Percentiles rank a stretch among this genome's conserved stretches.
phyloP scores from a whole-genome alignment of 2,888 invertebrate species.

The Cerastis leucographa region DNA sequence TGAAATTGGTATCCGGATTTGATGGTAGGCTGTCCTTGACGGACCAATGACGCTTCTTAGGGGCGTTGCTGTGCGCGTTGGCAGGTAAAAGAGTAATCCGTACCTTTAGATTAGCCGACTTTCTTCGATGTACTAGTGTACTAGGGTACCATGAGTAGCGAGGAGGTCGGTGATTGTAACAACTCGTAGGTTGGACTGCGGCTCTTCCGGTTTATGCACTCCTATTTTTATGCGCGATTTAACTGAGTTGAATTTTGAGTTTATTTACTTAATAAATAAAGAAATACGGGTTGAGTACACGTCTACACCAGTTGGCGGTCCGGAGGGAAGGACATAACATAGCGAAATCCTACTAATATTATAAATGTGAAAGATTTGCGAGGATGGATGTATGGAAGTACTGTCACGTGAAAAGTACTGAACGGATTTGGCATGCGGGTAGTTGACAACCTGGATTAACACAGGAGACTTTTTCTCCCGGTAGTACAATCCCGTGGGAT shows the following conservation, averaged over 20 bases:
- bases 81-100: neutral
- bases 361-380: too few species aligned
- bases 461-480: too few species aligned
- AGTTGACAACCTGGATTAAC: too few species aligned
- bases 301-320: conserved; percentile 15
- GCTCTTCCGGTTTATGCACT: neutral
- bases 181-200: neutral
- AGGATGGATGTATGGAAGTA: too few species aligned
- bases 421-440: too few species aligned
- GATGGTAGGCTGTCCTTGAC: too few species aligned
- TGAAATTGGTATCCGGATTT: too few species aligned
- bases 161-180: neutral
- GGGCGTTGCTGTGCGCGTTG: conserved; percentile 2
- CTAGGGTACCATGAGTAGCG: neutral
- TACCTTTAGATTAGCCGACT: neutral
- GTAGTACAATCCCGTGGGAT: too few species aligned
- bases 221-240: conserved; percentile 5
- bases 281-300: neutral
- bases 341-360: too few species aligned
- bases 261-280: neutral
- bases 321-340: conserved; percentile 1
- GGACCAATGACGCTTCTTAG: neutral
- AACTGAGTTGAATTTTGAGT: neutral
- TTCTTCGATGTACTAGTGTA: neutral
- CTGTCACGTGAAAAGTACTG: too few species aligned